Conservation (phyloP, 2,888 invertebrate species). For the Brenthis hecate region DNA sequence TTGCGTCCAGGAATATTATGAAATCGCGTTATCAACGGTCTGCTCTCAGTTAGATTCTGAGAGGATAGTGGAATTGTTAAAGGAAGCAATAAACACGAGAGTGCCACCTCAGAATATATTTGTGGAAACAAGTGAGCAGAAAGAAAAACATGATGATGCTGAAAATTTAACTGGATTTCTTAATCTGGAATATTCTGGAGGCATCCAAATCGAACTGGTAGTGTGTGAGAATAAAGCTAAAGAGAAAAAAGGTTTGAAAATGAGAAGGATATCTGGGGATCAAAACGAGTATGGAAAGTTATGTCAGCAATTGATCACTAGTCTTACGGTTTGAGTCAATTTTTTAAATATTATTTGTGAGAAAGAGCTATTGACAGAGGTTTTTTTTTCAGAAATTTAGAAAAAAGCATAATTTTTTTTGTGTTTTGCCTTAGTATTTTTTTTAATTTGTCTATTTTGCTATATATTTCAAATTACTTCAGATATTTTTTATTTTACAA, state of each 20-base stretch:
- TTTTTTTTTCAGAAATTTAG: background rate
- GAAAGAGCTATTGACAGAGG: slow-evolving; percentile 1
- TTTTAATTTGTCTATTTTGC: too few species aligned
- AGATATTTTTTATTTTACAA: too few species aligned
- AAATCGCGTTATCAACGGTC: slow-evolving; percentile 89
- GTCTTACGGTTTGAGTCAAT: slow-evolving; percentile 84
- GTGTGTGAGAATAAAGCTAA: slow-evolving; percentile 88
- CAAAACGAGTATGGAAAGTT: slow-evolving; percentile 93
- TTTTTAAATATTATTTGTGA: background rate
- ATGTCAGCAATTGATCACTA: slow-evolving; percentile 93
- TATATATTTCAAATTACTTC: too few species aligned
- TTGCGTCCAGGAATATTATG: slow-evolving; percentile 80
- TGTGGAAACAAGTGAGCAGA: slow-evolving; percentile 71
- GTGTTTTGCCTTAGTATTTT: too few species aligned
- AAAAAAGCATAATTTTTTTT: too few species aligned
- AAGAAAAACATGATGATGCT: slow-evolving; percentile 51
- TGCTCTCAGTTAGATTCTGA: slow-evolving; percentile 91
- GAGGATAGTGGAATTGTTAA: slow-evolving; percentile 90
- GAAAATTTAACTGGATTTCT: slow-evolving; percentile 78
- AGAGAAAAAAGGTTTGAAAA: slow-evolving; percentile 90
- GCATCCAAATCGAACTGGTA: slow-evolving; percentile 92
- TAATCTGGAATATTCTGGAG: slow-evolving; percentile 90
- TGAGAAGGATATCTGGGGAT: slow-evolving; percentile 94
- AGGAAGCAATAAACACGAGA: slow-evolving; percentile 89
- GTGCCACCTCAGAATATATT: slow-evolving; percentile 85